Percentiles rank a stretch among this genome's conserved stretches.
phyloP scores from a whole-genome alignment of 2,797 vertebrate species.

The Melanotaenia boesemani region DNA sequence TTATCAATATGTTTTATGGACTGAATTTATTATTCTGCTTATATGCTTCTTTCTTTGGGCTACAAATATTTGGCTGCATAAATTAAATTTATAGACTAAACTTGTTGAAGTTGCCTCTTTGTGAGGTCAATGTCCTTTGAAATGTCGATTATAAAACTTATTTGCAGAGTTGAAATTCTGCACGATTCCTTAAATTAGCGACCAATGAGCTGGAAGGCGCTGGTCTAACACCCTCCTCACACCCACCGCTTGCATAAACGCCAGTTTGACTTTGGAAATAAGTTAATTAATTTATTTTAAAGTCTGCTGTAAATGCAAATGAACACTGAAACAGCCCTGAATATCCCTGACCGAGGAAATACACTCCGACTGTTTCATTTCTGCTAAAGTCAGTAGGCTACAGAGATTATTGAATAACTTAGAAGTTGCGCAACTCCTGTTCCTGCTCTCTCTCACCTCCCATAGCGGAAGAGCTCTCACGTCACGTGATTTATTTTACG shows the following conservation, averaged over 20 bases:
- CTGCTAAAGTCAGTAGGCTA: fast-evolving
- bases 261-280: conserved; percentile 54
- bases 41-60: background rate
- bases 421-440: conserved; percentile 18
- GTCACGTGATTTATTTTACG: background rate
- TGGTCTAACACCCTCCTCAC: conserved; percentile 28
- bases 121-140: background rate
- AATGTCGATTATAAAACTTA: conserved; percentile 26
- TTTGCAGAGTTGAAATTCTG: background rate
- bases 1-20: background rate
- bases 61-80: background rate
- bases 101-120: background rate
- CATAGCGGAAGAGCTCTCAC: conserved; percentile 53
- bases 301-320: fast-evolving
- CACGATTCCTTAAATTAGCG: conserved; percentile 38
- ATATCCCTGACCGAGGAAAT: fast-evolving
- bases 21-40: background rate
- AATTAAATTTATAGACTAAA: background rate
- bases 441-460: conserved; percentile 45
- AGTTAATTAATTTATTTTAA: fast-evolving
- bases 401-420: conserved; percentile 9
- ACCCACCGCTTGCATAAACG: background rate
- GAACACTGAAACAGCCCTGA: fast-evolving
- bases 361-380: fast-evolving
- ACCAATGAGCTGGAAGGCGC: conserved; percentile 50